A percentile compares a stretch with the other conserved stretches of the same genome.
Conservation (phyloP, 1,140 invertebrate species). For the Pseudomyrmex concolor region DNA sequence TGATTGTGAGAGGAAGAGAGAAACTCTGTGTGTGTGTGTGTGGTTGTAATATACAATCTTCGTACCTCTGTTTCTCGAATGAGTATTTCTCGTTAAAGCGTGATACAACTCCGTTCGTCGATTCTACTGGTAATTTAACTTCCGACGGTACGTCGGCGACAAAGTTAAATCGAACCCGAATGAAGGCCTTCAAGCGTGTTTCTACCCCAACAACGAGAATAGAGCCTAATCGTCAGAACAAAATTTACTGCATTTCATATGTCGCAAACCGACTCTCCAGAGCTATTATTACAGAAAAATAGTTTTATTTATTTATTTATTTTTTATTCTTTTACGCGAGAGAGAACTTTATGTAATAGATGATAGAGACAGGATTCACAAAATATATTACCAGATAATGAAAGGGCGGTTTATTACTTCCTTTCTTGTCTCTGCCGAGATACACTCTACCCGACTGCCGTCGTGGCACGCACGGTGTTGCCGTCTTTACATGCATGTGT, state of each 20-base stretch:
- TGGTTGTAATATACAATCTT: constrained; percentile 45
- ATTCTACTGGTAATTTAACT: constrained; percentile 73
- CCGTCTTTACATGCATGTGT: no score
- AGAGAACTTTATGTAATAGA: no score
- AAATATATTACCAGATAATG: no score
- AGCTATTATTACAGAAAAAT: background rate
- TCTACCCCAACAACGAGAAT: constrained; percentile 56
- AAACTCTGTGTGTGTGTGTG: no score
- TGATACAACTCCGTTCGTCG: constrained; percentile 67
- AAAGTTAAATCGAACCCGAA: constrained; percentile 73
- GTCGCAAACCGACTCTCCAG: background rate
- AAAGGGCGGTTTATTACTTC: no score
- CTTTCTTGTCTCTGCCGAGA: no score
- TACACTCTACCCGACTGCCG: no score
- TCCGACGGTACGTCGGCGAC: constrained; percentile 63
- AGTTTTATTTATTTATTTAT: background rate
- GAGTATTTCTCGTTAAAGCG: constrained; percentile 70
- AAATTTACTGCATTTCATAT: constrained; percentile 29
- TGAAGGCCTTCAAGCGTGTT: constrained; percentile 69
- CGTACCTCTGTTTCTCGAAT: constrained; percentile 37
- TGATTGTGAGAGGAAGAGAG: background rate
- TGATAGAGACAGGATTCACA: no score
- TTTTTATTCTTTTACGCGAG: background rate
- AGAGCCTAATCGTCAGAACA: constrained; percentile 58
- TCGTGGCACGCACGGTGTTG: no score